Conservation (phyloP, 1,140 invertebrate genomes). For the Agraylea sexmaculata region DNA sequence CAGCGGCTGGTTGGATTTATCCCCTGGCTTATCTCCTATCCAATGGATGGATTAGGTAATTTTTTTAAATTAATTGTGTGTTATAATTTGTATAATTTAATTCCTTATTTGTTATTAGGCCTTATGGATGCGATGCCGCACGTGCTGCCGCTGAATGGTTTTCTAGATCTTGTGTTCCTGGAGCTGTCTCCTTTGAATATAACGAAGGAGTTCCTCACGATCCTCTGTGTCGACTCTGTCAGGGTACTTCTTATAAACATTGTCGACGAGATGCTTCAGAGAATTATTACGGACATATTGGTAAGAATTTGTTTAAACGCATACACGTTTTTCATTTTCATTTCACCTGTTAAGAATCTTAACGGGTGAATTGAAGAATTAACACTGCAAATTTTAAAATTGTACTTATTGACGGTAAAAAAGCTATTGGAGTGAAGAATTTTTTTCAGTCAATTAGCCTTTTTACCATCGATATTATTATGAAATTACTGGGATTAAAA, state of each 20-base stretch:
- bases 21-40: slow-evolving; percentile 87
- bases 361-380: too few species aligned
- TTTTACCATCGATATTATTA: too few species aligned
- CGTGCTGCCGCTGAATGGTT: slow-evolving; percentile 88
- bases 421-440: too few species aligned
- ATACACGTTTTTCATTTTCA: too few species aligned
- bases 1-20: slow-evolving; percentile 91
- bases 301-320: slow-evolving; percentile 5
- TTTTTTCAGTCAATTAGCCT: too few species aligned
- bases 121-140: slow-evolving; percentile 82
- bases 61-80: background rate
- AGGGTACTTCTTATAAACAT: slow-evolving; percentile 71
- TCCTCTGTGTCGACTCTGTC: slow-evolving; percentile 89
- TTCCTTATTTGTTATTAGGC: slow-evolving; percentile 33
- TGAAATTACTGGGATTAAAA: too few species aligned
- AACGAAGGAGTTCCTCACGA: slow-evolving; percentile 70
- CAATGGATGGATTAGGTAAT: slow-evolving; percentile 73
- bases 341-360: too few species aligned
- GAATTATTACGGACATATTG: slow-evolving; percentile 73
- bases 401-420: too few species aligned
- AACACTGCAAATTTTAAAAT: too few species aligned
- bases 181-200: slow-evolving; percentile 73
- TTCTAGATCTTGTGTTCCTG: slow-evolving; percentile 80
- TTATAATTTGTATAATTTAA: background rate
- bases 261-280: slow-evolving; percentile 77